Conservation (phyloP, 1,140 invertebrate genomes). For the Orius insidiosus region DNA sequence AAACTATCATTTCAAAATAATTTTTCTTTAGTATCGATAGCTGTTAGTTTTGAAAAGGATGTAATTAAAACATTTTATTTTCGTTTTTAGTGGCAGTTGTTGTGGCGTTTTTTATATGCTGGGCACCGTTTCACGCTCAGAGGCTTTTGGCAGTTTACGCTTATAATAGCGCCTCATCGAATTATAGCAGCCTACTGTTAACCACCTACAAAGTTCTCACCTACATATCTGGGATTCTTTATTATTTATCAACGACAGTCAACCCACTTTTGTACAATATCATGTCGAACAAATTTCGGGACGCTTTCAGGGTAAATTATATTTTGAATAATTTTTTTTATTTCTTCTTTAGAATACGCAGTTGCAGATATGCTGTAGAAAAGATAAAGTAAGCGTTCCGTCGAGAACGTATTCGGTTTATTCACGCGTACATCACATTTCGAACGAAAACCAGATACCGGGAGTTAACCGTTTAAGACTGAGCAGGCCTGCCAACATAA, state of each 20-base stretch:
- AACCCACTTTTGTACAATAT: constrained; percentile 72
- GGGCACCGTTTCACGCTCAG: constrained; percentile 88
- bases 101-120: constrained; percentile 89
- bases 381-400: too few relatives aligned
- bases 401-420: too few relatives aligned
- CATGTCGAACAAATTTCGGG: constrained; percentile 71
- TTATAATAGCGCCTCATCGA: constrained; percentile 24
- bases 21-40: too few relatives aligned
- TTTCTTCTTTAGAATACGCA: background rate
- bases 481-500: constrained; percentile 30
- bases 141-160: constrained; percentile 56
- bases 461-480: constrained; percentile 8
- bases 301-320: constrained; percentile 55
- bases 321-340: background rate
- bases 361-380: too few relatives aligned
- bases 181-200: constrained; percentile 23
- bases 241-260: constrained; percentile 66
- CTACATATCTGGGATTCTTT: constrained; percentile 59
- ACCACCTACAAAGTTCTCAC: constrained; percentile 44
- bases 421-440: too few relatives aligned
- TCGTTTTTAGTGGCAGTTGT: constrained; percentile 72
- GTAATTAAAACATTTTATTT: background rate
- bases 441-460: too few relatives aligned
- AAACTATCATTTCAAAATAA: too few relatives aligned
- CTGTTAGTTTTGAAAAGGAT: too few relatives aligned